Percentiles rank a stretch among this genome's conserved stretches.
Conservation (phyloP, 2,888 invertebrate species). For the Papilio demoleus region DNA sequence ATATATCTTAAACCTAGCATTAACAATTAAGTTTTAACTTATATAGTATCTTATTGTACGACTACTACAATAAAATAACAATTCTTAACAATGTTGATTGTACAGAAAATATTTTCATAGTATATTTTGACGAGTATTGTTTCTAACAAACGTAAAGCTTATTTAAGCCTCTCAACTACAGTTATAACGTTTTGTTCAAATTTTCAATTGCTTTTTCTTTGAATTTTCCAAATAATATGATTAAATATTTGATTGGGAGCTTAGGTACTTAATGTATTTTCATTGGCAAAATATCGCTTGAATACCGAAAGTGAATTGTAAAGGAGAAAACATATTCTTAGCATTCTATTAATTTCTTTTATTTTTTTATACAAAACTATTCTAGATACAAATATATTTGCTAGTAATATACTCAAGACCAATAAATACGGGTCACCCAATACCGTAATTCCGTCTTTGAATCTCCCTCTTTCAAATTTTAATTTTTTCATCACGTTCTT, state of each 20-base stretch:
- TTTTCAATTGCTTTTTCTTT: conserved; percentile 40
- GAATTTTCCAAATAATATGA: conserved; percentile 51
- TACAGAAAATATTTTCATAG: conserved; percentile 30
- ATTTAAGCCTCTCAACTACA: conserved; percentile 38
- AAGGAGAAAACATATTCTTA: conserved; percentile 54
- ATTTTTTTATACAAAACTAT: not conserved
- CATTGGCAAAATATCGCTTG: conserved; percentile 43
- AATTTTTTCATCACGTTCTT: no score
- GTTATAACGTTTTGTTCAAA: conserved; percentile 33
- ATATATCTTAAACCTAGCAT: no score
- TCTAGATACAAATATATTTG: not conserved
- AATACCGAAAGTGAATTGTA: conserved; percentile 47
- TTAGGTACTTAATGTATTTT: conserved; percentile 63
- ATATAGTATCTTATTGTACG: not conserved
- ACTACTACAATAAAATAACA: not conserved
- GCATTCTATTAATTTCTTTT: conserved; percentile 21
- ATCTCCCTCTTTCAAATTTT: no score
- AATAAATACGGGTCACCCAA: no score
- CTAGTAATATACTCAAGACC: no score
- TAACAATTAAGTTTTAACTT: not conserved
- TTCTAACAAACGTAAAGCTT: conserved; percentile 35
- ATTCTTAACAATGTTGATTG: conserved; percentile 4
- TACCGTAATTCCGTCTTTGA: no score
- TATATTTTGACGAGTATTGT: conserved; percentile 22
- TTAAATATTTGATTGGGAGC: conserved; percentile 65